These are phyloP conservation scores for Bucco capensis DNA, from an alignment of 2,113 vertebrate species.

Conservation along the genomic window DNA sequence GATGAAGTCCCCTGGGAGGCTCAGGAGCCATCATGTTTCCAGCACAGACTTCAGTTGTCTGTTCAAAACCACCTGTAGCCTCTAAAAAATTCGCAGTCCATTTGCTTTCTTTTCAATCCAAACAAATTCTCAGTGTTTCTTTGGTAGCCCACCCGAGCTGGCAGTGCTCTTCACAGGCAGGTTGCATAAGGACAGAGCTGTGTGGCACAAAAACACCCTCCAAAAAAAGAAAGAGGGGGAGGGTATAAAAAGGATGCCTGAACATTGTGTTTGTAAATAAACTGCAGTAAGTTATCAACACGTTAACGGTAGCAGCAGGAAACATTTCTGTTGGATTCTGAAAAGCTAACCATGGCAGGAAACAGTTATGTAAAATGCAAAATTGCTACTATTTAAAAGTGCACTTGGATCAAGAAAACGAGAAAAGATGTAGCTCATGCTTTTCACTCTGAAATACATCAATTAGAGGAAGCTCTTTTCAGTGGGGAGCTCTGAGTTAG, in stretches of 20 bases:
- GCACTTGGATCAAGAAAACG: conserved; percentile 10
- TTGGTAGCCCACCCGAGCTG: not conserved
- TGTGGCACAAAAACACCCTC: not conserved
- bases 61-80: conserved; percentile 9
- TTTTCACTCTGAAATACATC: not conserved
- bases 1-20: not conserved
- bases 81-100: not conserved
- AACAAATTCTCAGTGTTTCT: not conserved
- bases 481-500: not conserved
- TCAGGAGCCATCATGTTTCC: not conserved
- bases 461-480: not conserved
- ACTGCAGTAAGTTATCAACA: conserved; percentile 4
- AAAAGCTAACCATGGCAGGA: not conserved
- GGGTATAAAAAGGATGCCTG: not conserved
- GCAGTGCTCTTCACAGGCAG: not conserved
- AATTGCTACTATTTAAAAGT: conserved; percentile 27
- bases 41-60: not conserved
- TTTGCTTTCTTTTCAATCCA: not conserved
- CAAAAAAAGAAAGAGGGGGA: too few species aligned
- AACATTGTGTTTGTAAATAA: conserved; percentile 22
- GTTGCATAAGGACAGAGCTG: not conserved
- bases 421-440: not conserved
- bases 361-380: not conserved
- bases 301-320: conserved; percentile 18
- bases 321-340: not conserved